Evolutionary conservation across 23 tunicate genomes (phyloP).

Genomic region (Halocynthia roretzi): DNA sequence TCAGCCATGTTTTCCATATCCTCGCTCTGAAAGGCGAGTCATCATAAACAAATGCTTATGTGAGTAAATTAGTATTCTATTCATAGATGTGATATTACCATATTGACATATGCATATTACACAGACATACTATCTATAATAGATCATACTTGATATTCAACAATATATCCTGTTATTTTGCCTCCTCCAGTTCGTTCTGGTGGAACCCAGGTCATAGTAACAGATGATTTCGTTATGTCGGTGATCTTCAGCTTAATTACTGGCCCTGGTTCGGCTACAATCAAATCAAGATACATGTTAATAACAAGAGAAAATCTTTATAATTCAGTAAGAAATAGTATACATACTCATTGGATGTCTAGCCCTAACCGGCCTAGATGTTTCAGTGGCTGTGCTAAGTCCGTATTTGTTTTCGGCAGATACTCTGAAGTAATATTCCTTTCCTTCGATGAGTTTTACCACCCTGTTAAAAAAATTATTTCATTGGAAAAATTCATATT

Average conservation of each 20-base stretch:
- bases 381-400: constrained; percentile 20
- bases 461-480: constrained; percentile 27
- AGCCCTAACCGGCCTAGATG: constrained; percentile 43
- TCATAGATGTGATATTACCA: not conserved
- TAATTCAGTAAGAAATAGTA: not conserved
- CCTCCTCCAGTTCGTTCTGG: constrained; percentile 75
- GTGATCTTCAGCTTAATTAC: constrained; percentile 40
- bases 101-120: not conserved
- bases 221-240: constrained; percentile 45
- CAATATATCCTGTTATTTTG: constrained; percentile 68
- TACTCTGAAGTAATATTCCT: constrained; percentile 39
- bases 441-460: constrained; percentile 51
- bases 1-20: constrained; percentile 50
- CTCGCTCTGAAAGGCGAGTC: constrained; percentile 37
- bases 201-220: constrained; percentile 52
- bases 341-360: constrained; percentile 39
- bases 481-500: not conserved
- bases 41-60: not conserved
- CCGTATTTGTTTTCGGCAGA: constrained; percentile 39
- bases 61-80: not conserved
- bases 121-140: not conserved
- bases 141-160: constrained; percentile 26
- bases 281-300: not conserved
- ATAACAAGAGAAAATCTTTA: not conserved
- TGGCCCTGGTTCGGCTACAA: constrained; percentile 74